These are phyloP conservation scores for Andrena camellia DNA, from an alignment of 2,888 invertebrate genomes.

Conservation along the genomic window DNA sequence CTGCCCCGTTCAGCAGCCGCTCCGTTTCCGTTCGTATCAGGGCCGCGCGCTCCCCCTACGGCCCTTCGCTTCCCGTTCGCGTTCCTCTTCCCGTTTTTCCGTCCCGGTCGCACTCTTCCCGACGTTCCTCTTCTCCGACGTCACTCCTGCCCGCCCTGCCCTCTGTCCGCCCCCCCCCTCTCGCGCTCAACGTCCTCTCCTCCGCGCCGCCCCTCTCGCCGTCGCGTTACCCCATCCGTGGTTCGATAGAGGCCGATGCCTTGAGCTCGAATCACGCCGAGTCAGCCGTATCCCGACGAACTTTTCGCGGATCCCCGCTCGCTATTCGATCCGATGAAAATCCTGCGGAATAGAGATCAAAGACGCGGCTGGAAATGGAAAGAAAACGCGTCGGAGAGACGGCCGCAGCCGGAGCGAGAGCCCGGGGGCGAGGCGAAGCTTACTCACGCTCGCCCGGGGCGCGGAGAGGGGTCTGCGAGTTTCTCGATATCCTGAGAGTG, in stretches of 20 bases:
- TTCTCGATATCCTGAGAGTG: constrained; percentile 33
- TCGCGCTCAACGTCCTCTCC: constrained; percentile 41
- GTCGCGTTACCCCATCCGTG: constrained; percentile 33
- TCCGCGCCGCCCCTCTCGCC: constrained; percentile 16
- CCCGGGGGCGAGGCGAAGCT: background rate
- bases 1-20: constrained; percentile 41
- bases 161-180: background rate
- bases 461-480: constrained; percentile 19
- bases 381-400: constrained; percentile 24
- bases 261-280: constrained; percentile 73
- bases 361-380: constrained; percentile 53
- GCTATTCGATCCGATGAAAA: constrained; percentile 57
- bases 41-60: constrained; percentile 12
- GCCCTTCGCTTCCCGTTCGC: constrained; percentile 15
- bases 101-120: constrained; percentile 46
- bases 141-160: constrained; percentile 24
- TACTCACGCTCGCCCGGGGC: background rate
- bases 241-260: constrained; percentile 75
- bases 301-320: constrained; percentile 57
- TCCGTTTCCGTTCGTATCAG: constrained; percentile 48
- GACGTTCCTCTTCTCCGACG: constrained; percentile 47
- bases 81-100: constrained; percentile 51
- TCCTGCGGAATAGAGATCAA: constrained; percentile 65
- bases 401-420: too few relatives aligned
- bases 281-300: constrained; percentile 64